Base-by-base conservation (phyloP, 2,797 vertebrate genomes). In the Danio choprae region DNA sequence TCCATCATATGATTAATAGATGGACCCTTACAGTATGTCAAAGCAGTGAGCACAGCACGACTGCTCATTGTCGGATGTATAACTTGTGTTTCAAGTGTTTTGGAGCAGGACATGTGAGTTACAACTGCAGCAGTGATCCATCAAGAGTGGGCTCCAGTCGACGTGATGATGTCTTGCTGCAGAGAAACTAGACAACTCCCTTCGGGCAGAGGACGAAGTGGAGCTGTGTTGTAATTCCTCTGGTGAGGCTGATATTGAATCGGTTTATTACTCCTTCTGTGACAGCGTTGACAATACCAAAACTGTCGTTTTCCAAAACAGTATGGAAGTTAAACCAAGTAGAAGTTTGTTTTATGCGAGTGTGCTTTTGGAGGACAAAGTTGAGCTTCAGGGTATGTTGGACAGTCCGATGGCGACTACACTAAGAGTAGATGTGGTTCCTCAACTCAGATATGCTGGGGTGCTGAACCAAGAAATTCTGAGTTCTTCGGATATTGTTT, bases 131-230 rank as follows among this genome's bases (percentile, higher is more conserved):
- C 38, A 41, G 10, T 64, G 6, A 18, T 15, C 63, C 4, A 0
- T 8, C 29, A 9, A 38, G 9, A 10, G 9, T 7, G 8, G 48
- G 29, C 29, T 53, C 48, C 2, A 6, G 29, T 70, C 15, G 2
- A 36, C 29, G 2, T 4, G 5, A 3, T 2, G 6, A 12, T 4
- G 16, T 40, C 10, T 7, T 3, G 3, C 1, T 16, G 13, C 75
- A 78, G 76, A 64, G 51, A 69, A 78, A 69, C 53, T 69, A 59
- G 64, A 60, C 4, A 13, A 76, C 64, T 44, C 12, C 22, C 51
- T 36, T 76, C 11, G 5, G 50, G 13, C 20, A 22, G 76, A 69
- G 64, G 76, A 36, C 6, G n/a, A 56, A 1, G 64, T 51, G 36
- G 50, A 51, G 75, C 64, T 11, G 15, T 29, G 9, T 15, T 58